These are phyloP conservation scores for Pristionchus entomophagus DNA, from an alignment of 2,888 invertebrate species.

Conservation along the genomic window DNA sequence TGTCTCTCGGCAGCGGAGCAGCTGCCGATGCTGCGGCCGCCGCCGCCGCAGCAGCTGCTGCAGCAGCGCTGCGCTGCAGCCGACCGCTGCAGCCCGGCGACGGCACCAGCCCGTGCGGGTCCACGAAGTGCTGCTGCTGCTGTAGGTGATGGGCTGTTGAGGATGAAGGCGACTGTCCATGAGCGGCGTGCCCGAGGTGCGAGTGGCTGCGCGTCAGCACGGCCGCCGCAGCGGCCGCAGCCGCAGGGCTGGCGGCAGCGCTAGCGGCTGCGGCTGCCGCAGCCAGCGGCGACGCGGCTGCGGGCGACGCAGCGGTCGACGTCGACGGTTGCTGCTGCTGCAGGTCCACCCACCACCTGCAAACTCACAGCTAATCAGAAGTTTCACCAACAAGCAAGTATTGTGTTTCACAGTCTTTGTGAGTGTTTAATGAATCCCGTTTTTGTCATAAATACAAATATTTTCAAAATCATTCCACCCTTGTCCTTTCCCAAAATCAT, in stretches of 20 bases:
- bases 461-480: too few species aligned
- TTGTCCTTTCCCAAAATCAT: too few species aligned
- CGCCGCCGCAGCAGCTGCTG: background rate
- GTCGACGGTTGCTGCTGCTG: conserved; percentile 42
- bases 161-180: conserved; percentile 5
- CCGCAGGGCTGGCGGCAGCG: conserved; percentile 45
- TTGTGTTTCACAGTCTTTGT: too few species aligned
- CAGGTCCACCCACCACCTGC: background rate
- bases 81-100: background rate
- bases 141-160: background rate
- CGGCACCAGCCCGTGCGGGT: conserved; percentile 24
- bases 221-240: conserved; percentile 44
- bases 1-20: conserved; percentile 21
- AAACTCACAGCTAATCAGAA: too few species aligned
- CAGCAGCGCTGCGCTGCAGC: background rate
- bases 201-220: conserved; percentile 36
- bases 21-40: background rate
- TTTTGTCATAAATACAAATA: too few species aligned
- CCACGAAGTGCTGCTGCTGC: background rate
- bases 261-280: background rate
- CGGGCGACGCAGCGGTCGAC: conserved; percentile 5
- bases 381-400: too few species aligned
- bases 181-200: background rate
- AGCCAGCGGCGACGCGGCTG: conserved; percentile 30
- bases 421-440: too few species aligned